phyloP scores from a whole-genome alignment of 2,797 vertebrate species.

The Acrocephalus scirpaceus region DNA sequence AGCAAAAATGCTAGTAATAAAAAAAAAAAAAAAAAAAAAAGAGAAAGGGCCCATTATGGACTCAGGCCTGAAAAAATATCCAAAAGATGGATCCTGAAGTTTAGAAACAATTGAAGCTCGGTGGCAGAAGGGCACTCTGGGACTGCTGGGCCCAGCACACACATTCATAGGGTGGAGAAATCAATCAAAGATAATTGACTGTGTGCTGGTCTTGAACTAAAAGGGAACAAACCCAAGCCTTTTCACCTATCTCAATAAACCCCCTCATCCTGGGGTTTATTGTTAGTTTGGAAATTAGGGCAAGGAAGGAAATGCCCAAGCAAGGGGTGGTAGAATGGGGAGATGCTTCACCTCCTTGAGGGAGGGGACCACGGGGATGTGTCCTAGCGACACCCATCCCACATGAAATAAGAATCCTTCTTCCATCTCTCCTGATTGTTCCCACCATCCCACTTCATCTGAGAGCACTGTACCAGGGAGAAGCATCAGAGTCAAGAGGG shows the following conservation, averaged over 20 bases:
- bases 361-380: not conserved
- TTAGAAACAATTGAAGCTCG: slow-evolving; percentile 13
- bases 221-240: not conserved
- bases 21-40: not conserved
- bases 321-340: accelerated
- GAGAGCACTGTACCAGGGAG: not conserved
- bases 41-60: not conserved
- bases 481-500: not conserved
- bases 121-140: accelerated
- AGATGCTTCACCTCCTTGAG: not conserved
- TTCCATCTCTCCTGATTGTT: not conserved
- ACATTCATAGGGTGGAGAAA: not conserved
- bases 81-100: slow-evolving; percentile 19
- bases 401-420: not conserved
- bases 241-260: not conserved
- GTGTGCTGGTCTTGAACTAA: not conserved
- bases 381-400: not conserved
- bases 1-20: slow-evolving; percentile 25
- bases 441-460: not conserved
- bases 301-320: not conserved
- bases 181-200: not conserved
- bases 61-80: slow-evolving; percentile 25
- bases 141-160: not conserved
- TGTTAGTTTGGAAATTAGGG: not conserved
- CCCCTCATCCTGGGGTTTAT: not conserved